phyloP scores from a whole-genome alignment of 2,888 invertebrate species.

The Lasioglossum figueresi region DNA sequence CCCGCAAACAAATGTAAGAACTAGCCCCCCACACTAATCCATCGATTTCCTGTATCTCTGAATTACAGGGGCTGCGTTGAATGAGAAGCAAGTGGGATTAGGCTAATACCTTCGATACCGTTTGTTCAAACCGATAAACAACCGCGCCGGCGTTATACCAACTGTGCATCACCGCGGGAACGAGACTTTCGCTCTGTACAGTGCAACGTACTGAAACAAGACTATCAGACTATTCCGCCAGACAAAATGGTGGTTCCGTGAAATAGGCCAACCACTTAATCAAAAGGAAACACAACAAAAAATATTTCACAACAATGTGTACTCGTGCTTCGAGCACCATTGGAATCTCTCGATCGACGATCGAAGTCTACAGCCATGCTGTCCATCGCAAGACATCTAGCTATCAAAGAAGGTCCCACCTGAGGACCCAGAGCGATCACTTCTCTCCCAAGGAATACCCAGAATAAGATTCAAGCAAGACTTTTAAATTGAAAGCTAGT shows the following conservation, averaged over 20 bases:
- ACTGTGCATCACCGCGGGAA: background rate
- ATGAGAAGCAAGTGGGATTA: slow-evolving; percentile 34
- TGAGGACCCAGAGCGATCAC: background rate
- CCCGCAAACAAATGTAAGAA: background rate
- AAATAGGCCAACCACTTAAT: background rate
- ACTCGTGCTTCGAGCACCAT: background rate
- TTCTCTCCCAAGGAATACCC: slow-evolving; percentile 20
- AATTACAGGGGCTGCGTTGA: slow-evolving; percentile 51
- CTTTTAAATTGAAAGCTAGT: background rate
- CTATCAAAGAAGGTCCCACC: slow-evolving; percentile 22
- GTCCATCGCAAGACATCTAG: background rate
- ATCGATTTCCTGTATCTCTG: slow-evolving; percentile 44
- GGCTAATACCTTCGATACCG: slow-evolving; percentile 26
- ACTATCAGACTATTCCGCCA: background rate
- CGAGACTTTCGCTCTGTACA: background rate
- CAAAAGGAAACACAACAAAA: background rate
- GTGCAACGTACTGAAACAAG: background rate
- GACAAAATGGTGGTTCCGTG: background rate
- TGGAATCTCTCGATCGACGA: background rate
- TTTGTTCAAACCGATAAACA: slow-evolving; percentile 38
- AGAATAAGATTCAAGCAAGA: background rate
- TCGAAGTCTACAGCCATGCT: background rate
- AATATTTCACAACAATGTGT: slow-evolving; percentile 9
- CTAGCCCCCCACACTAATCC: slow-evolving; percentile 15
- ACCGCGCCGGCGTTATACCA: background rate